Percentiles rank a stretch among this genome's conserved stretches.
These are phyloP conservation scores for Lochmaea crataegi DNA, from an alignment of 2,888 invertebrate genomes.

Conservation along the genomic window DNA sequence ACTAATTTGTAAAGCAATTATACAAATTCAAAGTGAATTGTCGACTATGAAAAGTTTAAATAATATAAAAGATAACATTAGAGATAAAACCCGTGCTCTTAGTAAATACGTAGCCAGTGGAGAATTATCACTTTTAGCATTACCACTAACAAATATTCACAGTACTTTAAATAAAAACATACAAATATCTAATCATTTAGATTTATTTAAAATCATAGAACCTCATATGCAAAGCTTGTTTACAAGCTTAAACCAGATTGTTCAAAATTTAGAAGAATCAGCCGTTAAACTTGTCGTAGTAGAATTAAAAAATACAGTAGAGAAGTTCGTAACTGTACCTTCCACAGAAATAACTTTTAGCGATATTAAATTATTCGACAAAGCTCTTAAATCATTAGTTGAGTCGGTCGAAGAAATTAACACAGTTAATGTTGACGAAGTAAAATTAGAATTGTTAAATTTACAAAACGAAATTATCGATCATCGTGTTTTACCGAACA, in stretches of 20 bases:
- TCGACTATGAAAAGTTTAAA: slow-evolving; percentile 47
- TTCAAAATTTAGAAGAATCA: background rate
- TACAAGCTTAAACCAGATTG: background rate
- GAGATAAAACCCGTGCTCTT: slow-evolving; percentile 31
- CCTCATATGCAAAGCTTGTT: background rate
- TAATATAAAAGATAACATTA: slow-evolving; percentile 43
- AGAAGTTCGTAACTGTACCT: slow-evolving; percentile 18
- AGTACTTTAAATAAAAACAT: background rate
- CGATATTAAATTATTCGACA: background rate
- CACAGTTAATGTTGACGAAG: slow-evolving; percentile 40
- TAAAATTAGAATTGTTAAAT: slow-evolving; percentile 44
- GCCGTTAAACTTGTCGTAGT: background rate
- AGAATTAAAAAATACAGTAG: background rate
- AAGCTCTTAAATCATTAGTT: background rate
- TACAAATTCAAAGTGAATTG: slow-evolving; percentile 56
- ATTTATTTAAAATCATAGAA: background rate
- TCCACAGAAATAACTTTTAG: slow-evolving; percentile 8
- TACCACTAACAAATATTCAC: background rate
- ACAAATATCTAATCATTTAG: background rate
- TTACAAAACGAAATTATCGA: slow-evolving; percentile 46
- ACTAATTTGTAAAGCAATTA: slow-evolving; percentile 58
- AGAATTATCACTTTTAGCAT: background rate
- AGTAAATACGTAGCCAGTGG: slow-evolving; percentile 19
- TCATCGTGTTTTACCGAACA: slow-evolving; percentile 40
- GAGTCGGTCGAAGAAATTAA: background rate